These are phyloP conservation scores for Apoda limacodes DNA, from an alignment of 2,888 invertebrate species.

Conservation along the genomic window DNA sequence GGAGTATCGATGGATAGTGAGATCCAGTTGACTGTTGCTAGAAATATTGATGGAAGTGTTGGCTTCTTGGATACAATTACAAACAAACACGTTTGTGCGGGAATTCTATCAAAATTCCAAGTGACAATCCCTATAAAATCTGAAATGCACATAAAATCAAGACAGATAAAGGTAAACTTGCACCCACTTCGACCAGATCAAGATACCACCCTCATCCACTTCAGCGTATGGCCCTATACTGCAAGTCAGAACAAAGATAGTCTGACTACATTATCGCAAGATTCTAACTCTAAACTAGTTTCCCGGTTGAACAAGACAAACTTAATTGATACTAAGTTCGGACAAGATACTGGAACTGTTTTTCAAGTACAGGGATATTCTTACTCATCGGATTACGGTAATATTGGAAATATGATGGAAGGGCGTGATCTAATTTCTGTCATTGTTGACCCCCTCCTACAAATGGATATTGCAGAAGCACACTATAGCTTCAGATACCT, in stretches of 20 bases:
- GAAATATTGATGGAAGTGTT: conserved; percentile 69
- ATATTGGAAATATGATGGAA: conserved; percentile 35
- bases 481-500: conserved; percentile 61
- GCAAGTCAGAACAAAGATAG: conserved; percentile 67
- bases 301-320: conserved; percentile 35
- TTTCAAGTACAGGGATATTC: conserved; percentile 66
- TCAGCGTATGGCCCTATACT: conserved; percentile 75
- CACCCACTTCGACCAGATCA: conserved; percentile 59
- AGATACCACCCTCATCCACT: conserved; percentile 65
- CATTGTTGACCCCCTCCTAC: conserved; percentile 30
- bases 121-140: conserved; percentile 67
- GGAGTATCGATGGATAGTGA: conserved; percentile 49
- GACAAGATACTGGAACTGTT: conserved; percentile 62
- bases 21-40: conserved; percentile 60
- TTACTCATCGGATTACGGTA: conserved; percentile 55
- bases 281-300: conserved; percentile 54
- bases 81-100: conserved; percentile 71
- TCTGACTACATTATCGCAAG: conserved; percentile 58
- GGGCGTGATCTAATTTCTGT: conserved; percentile 29
- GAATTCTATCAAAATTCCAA: conserved; percentile 72
- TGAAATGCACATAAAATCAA: conserved; percentile 53
- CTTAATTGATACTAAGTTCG: conserved; percentile 43
- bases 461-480: conserved; percentile 54
- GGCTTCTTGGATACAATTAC: conserved; percentile 75
- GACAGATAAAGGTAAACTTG: conserved; percentile 53